phyloP scores from a whole-genome alignment of 2,888 invertebrate species.

The Tenthredo mesomela region DNA sequence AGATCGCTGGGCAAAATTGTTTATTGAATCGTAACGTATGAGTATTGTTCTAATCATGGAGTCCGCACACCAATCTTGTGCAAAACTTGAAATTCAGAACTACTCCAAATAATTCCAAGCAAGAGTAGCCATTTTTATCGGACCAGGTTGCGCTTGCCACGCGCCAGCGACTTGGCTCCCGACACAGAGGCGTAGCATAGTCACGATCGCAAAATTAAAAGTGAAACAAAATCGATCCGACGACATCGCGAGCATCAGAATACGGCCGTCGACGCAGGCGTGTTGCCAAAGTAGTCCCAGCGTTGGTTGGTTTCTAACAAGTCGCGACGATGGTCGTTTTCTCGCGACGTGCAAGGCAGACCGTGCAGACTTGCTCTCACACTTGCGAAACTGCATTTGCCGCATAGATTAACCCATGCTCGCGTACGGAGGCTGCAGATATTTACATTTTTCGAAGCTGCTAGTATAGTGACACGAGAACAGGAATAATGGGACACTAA shows the following conservation, averaged over 20 bases:
- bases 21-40: neutral
- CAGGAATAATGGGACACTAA: slow-evolving; percentile 51
- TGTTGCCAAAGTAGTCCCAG: neutral
- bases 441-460: slow-evolving; percentile 45
- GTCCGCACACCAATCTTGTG: neutral
- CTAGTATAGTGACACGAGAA: slow-evolving; percentile 45
- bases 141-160: slow-evolving; percentile 23
- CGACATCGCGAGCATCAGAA: slow-evolving; percentile 35
- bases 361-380: slow-evolving; percentile 47
- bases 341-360: slow-evolving; percentile 31
- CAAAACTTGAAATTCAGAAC: neutral
- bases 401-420: slow-evolving; percentile 54
- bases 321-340: slow-evolving; percentile 41
- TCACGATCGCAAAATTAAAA: slow-evolving; percentile 45
- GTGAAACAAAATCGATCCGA: slow-evolving; percentile 48
- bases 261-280: slow-evolving; percentile 32
- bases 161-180: slow-evolving; percentile 6
- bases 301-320: slow-evolving; percentile 43
- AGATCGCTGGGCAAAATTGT: neutral
- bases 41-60: neutral
- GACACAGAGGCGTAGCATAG: slow-evolving; percentile 22
- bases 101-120: neutral
- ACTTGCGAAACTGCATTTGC: slow-evolving; percentile 43
- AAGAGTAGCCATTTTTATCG: slow-evolving; percentile 16
- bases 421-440: slow-evolving; percentile 48